A percentile compares a stretch with the other conserved stretches of the same genome.
Conservation (phyloP, 30 jellyfish, hydroid and myxozoan genomes). For the Sanderia malayensis region DNA sequence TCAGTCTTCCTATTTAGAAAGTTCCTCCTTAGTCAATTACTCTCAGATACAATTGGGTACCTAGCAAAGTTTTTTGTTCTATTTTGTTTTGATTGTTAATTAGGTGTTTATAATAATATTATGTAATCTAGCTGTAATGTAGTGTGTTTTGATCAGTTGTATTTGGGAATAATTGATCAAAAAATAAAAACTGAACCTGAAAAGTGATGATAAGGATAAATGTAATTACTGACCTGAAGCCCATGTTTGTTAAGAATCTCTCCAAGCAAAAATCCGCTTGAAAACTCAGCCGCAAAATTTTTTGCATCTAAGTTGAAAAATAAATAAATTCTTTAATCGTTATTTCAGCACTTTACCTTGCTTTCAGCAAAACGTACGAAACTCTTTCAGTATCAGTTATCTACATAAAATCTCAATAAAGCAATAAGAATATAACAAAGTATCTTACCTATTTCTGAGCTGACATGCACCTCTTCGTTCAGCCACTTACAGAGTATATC, state of each 20-base stretch:
- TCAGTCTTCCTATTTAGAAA: too few species aligned
- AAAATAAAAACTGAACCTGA: not conserved
- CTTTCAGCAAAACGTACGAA: not conserved
- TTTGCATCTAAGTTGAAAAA: constrained; percentile 36
- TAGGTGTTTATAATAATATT: not conserved
- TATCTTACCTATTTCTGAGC: constrained; percentile 64
- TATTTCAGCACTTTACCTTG: not conserved
- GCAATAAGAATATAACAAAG: not conserved
- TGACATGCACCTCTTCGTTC: constrained; percentile 81
- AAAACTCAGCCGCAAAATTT: constrained; percentile 54
- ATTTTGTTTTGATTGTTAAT: not conserved
- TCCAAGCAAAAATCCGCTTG: constrained; percentile 86
- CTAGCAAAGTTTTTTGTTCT: not conserved
- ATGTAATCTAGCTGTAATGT: not conserved
- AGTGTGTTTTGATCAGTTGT: not conserved
- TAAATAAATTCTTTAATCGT: too few species aligned
- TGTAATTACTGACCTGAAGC: constrained; percentile 60
- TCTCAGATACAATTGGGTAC: not conserved
- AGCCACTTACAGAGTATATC: constrained; percentile 95
- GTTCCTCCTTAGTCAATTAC: too few species aligned
- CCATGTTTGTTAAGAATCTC: constrained; percentile 92
- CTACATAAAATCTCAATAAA: not conserved
- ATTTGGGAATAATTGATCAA: not conserved
- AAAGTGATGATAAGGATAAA: not conserved
- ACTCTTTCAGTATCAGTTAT: not conserved